Evolutionary conservation across 2,113 vertebrate species (phyloP), one percentile per base, ranked within the genome.

Genomic region (Engystomops pustulosus): DNA sequence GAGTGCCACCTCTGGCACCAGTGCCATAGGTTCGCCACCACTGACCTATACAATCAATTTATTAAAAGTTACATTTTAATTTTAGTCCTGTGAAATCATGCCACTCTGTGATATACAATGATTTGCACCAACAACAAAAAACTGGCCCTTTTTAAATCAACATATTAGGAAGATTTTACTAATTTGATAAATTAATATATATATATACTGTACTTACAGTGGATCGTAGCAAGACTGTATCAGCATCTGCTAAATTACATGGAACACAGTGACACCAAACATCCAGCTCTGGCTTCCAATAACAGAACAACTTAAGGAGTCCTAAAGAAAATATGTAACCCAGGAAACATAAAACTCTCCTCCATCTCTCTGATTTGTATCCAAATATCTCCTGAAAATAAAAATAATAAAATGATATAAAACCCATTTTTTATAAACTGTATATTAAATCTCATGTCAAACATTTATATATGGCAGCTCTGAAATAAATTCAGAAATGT

Each of bases 211-310:
- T 8, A 90, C 90, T 0, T 6, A 93, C 92, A 0, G 85, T 92
- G 25, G 90, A 89, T 75, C 87, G 87, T 60, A 93, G 75, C 83
- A 93, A 81, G 44, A 93, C 17, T 1, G 86, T 85, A 27, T 93
- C 89, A 25, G 92, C 91, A 60, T 91, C 89, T 32, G 89, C 80
- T 85, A 93, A 83, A 15, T 85, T 27, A 7, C 92, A 93, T 0
- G 87, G 89, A 8, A 49, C 14, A 3, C 90, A 91, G 23, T 9
- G 85, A 41, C 87, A 85, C 91, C 91, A 91, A 34, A 93, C 91
- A 8, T 84, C 79, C 89, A 91, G 89, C 53, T 90, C 89, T 0
- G 91, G 90, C 51, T 70, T 89, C 91, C 91, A 93, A 82, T 89
- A 88, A 62, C 92, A 90, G 1, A 90, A 9, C 1, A 91, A 81